A percentile compares a stretch with the other conserved stretches of the same genome.
These are phyloP conservation scores for Lophotriccus pileatus DNA, from an alignment of 2,797 vertebrate species.

Conservation along the genomic window DNA sequence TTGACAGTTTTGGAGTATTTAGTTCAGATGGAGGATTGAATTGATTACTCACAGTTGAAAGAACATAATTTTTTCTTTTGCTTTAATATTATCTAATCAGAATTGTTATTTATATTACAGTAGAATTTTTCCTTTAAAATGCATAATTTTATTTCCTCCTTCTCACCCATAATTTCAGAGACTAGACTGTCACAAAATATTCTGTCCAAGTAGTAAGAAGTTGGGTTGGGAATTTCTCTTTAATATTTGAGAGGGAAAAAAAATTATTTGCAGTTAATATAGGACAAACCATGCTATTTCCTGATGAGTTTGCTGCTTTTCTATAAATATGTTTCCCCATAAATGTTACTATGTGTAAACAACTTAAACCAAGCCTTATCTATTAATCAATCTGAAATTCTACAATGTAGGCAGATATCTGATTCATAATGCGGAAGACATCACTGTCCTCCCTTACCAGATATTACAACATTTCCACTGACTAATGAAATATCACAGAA, in stretches of 20 bases:
- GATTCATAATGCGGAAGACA: not conserved
- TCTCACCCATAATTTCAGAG: not conserved
- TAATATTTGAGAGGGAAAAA: not conserved
- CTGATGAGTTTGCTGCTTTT: not conserved
- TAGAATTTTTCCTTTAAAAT: not conserved
- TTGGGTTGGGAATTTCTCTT: not conserved
- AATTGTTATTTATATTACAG: not conserved
- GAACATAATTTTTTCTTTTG: not conserved
- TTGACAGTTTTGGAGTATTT: not conserved
- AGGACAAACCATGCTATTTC: not conserved
- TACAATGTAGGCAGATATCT: not conserved
- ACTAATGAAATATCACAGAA: not conserved
- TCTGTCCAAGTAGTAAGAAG: not conserved
- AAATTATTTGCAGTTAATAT: not conserved
- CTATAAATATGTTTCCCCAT: not conserved
- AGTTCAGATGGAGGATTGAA: not conserved
- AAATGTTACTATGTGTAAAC: not conserved
- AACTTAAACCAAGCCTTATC: not conserved
- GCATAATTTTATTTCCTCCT: not conserved
- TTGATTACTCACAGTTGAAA: not conserved
- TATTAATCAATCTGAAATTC: not conserved
- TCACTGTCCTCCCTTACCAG: not conserved
- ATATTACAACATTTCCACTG: not conserved
- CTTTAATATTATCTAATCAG: not conserved
- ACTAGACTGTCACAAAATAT: not conserved